A percentile compares a stretch with the other conserved stretches of the same genome.
Conservation (phyloP, 2,113 vertebrate genomes). For the Dolichotis patagonum region DNA sequence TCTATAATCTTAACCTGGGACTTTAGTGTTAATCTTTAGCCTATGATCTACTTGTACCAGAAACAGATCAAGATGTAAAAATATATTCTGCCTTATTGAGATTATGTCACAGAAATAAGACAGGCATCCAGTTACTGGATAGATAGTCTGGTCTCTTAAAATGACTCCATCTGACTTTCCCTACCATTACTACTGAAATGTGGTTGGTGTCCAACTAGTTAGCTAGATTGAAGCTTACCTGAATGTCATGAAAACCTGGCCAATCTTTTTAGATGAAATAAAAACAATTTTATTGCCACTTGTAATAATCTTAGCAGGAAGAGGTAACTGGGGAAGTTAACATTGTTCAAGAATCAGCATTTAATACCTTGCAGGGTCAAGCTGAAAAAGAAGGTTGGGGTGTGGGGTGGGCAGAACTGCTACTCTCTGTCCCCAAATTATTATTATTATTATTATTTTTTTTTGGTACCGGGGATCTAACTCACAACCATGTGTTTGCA, state of each 20-base stretch:
- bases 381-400: neutral
- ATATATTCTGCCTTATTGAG: neutral
- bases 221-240: neutral
- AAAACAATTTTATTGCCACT: neutral
- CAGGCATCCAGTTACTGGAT: neutral
- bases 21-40: neutral
- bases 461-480: too few species aligned
- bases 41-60: neutral
- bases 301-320: neutral
- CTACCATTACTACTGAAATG: neutral
- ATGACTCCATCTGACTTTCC: neutral
- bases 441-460: too few species aligned
- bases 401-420: neutral
- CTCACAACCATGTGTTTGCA: too few species aligned
- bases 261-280: neutral
- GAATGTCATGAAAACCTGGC: neutral
- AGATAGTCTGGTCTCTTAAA: neutral
- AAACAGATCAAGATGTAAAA: constrained; percentile 16
- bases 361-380: neutral
- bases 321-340: neutral
- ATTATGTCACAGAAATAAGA: neutral
- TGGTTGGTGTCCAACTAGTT: neutral
- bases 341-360: neutral
- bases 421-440: neutral
- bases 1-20: neutral